These are phyloP conservation scores for Melikaiella ostensackeni DNA, from an alignment of 2,888 invertebrate genomes.

Conservation along the genomic window DNA sequence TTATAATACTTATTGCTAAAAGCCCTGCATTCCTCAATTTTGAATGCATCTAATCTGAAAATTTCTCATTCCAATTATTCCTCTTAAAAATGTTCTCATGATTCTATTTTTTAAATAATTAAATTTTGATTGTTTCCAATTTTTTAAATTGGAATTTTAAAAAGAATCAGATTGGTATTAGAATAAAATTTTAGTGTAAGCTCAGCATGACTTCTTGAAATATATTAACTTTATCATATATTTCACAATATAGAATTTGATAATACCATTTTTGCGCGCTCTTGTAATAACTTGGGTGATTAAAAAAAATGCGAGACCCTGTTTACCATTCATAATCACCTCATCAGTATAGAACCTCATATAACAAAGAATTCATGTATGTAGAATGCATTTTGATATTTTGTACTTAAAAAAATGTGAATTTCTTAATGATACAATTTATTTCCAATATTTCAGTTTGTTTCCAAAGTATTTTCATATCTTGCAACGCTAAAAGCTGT, in stretches of 20 bases:
- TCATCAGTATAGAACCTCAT: not conserved
- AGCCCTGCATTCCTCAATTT: too few relatives aligned
- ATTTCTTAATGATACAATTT: not conserved
- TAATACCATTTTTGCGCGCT: not conserved
- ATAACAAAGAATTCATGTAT: not conserved
- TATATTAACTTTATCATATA: not conserved
- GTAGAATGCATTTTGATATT: not conserved
- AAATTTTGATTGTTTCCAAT: too few relatives aligned
- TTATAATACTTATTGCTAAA: too few relatives aligned
- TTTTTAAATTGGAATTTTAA: too few relatives aligned
- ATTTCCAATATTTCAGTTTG: constrained; percentile 17
- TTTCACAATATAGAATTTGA: not conserved
- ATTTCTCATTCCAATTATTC: too few relatives aligned
- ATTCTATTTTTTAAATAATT: too few relatives aligned
- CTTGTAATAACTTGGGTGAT: not conserved
- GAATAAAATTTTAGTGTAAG: too few relatives aligned
- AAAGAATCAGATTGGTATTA: too few relatives aligned
- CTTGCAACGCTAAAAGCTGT: constrained; percentile 8
- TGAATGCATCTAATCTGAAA: too few relatives aligned
- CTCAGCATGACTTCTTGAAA: too few relatives aligned
- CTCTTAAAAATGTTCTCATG: too few relatives aligned
- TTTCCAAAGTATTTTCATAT: constrained; percentile 27
- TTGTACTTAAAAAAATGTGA: not conserved
- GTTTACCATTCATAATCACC: constrained; percentile 8
- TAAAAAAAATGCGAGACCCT: not conserved